Evolutionary conservation across 2,797 vertebrate genomes (phyloP).

Genomic region (Eospalax fontanierii): DNA sequence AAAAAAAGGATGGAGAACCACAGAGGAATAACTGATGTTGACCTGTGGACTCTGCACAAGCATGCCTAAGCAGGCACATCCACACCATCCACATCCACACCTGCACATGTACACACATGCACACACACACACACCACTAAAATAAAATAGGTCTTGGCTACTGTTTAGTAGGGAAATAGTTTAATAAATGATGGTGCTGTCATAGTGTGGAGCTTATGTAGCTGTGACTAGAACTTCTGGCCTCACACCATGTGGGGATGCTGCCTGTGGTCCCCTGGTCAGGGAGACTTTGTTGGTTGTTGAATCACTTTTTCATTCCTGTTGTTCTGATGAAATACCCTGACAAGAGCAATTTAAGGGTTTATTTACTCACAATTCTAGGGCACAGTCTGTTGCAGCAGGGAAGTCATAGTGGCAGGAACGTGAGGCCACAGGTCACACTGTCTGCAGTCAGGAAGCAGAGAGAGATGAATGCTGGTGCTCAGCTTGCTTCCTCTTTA

Average conservation of each 20-base stretch:
- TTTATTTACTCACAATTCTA: background rate
- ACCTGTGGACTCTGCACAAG: background rate
- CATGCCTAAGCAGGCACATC: no score
- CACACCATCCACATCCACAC: background rate
- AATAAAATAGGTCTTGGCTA: background rate
- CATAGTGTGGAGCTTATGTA: background rate
- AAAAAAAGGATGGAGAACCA: background rate
- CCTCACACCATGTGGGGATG: background rate
- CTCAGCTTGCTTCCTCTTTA: background rate
- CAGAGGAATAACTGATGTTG: background rate
- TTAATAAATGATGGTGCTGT: background rate
- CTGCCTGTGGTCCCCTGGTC: no score
- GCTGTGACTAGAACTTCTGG: background rate
- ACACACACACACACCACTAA: no score
- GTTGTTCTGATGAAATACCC: background rate
- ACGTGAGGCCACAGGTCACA: background rate
- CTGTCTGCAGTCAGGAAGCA: background rate
- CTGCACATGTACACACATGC: background rate
- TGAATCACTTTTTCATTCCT: background rate
- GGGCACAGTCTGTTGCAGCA: background rate
- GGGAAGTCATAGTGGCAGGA: background rate
- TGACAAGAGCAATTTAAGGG: background rate
- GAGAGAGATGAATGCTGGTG: background rate
- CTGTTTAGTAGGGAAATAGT: background rate
- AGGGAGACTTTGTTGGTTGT: background rate